Evolutionary conservation across 2,888 invertebrate species (phyloP), one percentile per base, ranked within the genome.

Genomic region (Antheraea yamamai): DNA sequence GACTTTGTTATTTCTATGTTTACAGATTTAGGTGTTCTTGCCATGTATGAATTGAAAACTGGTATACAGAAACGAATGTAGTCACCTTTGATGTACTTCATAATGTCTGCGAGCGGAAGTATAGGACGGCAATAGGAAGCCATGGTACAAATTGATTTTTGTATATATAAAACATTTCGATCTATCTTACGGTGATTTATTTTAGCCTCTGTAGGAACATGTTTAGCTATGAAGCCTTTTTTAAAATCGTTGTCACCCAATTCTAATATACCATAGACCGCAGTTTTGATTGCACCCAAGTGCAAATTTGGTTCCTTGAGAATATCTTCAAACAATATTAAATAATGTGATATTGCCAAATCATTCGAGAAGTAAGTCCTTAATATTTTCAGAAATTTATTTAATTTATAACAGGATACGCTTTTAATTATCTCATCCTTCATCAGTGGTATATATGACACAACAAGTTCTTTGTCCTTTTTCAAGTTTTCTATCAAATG

Each of bases 41-140:
- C 82, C 52, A 84, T 78, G 73, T 87, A 90, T 20, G 82, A 81
- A 76, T 85, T 78, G 66, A 91, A 88, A 75, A 90, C 79, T 0
- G 90, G 88, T 20, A 88, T 73, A 78, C 89, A 87, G 73, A 76
- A 85, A 30, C 78, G 83, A 1, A 90, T 82, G 74, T 91, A 91
- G 75, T 91, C 91, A 23, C 89, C 90, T 77, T 82, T 85, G 14
- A 90, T 77, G 76, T 88, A 91, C 76, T 80, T 78, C 14, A 83
- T 77, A 6, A 87, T 72, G 39, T 74, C 77, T n/a, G 83, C 72
- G 4, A 90, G 77, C 0, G 90, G 88, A 6, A 91, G 78, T 14
- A 88, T 87, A 12, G 90, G 91, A 10, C 89, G 83, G 12, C 90
- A 84, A 47, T 84, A 84, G 72, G 79, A 83, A 3, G 80, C 84